Conservation (phyloP, 2,113 vertebrate genomes). For the Scophthalmus maximus region DNA sequence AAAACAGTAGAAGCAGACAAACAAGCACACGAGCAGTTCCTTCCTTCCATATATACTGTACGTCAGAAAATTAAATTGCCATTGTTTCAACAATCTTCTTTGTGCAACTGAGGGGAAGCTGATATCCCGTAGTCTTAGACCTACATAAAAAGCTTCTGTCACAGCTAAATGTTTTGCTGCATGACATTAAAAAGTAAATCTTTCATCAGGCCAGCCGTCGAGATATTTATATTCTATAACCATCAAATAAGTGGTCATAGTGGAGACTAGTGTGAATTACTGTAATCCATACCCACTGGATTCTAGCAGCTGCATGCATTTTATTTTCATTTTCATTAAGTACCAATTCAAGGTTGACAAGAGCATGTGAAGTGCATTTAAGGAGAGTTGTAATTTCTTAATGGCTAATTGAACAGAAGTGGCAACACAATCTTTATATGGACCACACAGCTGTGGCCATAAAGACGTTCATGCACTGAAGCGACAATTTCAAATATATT, state of each 20-base stretch:
- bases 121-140: too few species aligned
- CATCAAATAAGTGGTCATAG: neutral
- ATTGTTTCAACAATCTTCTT: neutral
- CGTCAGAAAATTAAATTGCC: neutral
- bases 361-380: slow-evolving; percentile 15
- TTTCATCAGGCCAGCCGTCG: neutral
- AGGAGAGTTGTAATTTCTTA: slow-evolving; percentile 7
- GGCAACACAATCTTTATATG: neutral
- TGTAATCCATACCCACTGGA: neutral
- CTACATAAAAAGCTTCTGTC: neutral
- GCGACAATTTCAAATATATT: neutral
- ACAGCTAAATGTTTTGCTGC: neutral
- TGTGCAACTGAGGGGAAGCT: neutral
- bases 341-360: slow-evolving; percentile 13
- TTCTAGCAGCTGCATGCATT: too few species aligned
- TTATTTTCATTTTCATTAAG: slow-evolving; percentile 10
- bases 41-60: slow-evolving; percentile 1
- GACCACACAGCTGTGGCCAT: neutral
- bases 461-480: neutral
- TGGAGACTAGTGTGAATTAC: slow-evolving; percentile 9
- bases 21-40: neutral
- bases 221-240: slow-evolving; percentile 1
- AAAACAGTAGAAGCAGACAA: too few species aligned
- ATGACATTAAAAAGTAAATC: neutral
- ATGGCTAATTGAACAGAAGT: slow-evolving; percentile 8